phyloP scores from a whole-genome alignment of 1,140 invertebrate genomes.

The Macrostomum lignano region DNA sequence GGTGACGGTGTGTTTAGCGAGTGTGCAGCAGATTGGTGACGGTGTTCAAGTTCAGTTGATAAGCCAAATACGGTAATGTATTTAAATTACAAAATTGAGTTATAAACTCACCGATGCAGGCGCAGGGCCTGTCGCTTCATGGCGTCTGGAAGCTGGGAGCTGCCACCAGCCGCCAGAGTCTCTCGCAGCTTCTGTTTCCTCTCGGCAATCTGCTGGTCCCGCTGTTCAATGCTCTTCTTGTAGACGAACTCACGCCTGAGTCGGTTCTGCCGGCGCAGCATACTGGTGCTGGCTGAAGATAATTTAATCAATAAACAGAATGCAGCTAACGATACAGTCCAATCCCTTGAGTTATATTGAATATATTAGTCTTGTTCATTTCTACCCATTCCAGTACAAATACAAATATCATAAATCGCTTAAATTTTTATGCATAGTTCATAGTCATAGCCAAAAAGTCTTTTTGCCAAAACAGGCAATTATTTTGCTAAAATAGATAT shows the following conservation, averaged over 20 bases:
- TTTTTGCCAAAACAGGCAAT: too few relatives aligned
- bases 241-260: conserved; percentile 72
- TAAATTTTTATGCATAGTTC: too few relatives aligned
- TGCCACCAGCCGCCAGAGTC: conserved; percentile 33
- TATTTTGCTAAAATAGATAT: too few relatives aligned
- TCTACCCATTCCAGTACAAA: too few relatives aligned
- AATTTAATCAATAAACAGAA: background rate
- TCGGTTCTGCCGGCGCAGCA: conserved; percentile 57
- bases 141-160: background rate
- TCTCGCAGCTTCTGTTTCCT: conserved; percentile 54
- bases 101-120: conserved; percentile 3
- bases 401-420: too few relatives aligned
- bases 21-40: too few relatives aligned
- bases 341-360: too few relatives aligned
- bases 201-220: conserved; percentile 54
- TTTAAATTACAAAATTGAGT: background rate
- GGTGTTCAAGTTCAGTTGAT: conserved; percentile 8
- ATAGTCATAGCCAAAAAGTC: too few relatives aligned
- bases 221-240: conserved; percentile 56
- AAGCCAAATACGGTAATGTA: conserved; percentile 4
- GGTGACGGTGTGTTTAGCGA: too few relatives aligned
- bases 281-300: background rate
- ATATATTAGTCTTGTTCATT: too few relatives aligned
- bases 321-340: too few relatives aligned
- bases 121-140: conserved; percentile 24